These are phyloP conservation scores for Zootermopsis nevadensis DNA, from an alignment of 2,888 invertebrate genomes.

Conservation along the genomic window DNA sequence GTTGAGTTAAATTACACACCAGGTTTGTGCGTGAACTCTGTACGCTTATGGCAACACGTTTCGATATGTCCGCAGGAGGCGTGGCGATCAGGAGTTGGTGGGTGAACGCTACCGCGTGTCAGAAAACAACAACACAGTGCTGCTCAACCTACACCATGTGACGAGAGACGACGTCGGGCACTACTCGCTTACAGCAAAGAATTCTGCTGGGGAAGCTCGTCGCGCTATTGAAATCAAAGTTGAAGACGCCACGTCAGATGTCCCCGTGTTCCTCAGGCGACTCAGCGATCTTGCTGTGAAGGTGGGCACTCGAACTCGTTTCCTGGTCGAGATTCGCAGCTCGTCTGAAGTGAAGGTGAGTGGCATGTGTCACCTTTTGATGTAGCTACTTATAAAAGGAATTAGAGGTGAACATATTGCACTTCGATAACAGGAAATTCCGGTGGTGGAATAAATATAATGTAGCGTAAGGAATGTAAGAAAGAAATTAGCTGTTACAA, in stretches of 20 bases:
- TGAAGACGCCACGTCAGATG: slow-evolving; percentile 65
- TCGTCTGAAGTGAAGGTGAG: slow-evolving; percentile 81
- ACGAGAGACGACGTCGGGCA: slow-evolving; percentile 63
- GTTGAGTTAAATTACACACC: no score
- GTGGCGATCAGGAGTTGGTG: slow-evolving; percentile 69
- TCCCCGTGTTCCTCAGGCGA: slow-evolving; percentile 83
- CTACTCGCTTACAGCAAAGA: slow-evolving; percentile 77
- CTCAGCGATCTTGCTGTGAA: slow-evolving; percentile 89
- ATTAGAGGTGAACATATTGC: no score
- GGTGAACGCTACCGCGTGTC: slow-evolving; percentile 73
- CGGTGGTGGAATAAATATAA: no score
- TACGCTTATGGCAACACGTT: not conserved
- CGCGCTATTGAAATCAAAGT: slow-evolving; percentile 69
- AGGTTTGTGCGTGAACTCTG: no score
- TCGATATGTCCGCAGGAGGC: slow-evolving; percentile 64
- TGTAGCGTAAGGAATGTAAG: no score
- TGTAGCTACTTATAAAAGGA: no score
- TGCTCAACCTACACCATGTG: slow-evolving; percentile 63
- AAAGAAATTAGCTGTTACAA: no score
- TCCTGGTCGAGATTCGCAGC: slow-evolving; percentile 86
- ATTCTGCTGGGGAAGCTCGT: slow-evolving; percentile 69
- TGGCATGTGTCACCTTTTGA: no score
- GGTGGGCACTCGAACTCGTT: slow-evolving; percentile 87
- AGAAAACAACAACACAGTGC: slow-evolving; percentile 62
- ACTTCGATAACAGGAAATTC: no score